Conservation (phyloP, 2,113 vertebrate species). For the Alligator mississippiensis region DNA sequence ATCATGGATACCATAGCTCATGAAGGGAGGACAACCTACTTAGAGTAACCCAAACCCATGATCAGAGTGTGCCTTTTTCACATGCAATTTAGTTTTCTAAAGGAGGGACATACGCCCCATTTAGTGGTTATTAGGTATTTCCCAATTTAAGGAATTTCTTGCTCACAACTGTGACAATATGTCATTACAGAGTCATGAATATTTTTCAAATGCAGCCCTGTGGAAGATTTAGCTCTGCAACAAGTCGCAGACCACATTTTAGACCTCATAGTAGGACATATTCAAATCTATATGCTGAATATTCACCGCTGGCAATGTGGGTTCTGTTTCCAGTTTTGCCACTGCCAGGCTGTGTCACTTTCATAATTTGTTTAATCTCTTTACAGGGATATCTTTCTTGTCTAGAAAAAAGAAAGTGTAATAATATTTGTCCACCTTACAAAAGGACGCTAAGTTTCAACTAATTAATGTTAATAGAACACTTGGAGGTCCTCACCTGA, state of each 20-base stretch:
- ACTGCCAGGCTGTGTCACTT: background rate
- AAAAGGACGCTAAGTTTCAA: background rate
- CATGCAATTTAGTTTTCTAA: background rate
- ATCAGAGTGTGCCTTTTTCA: background rate
- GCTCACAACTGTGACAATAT: background rate
- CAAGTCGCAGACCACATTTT: too few relatives aligned
- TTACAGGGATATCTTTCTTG: background rate
- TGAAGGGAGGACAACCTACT: background rate
- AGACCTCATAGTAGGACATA: too few relatives aligned
- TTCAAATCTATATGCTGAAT: too few relatives aligned
- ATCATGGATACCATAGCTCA: background rate
- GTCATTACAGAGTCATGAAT: background rate
- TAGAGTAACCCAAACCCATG: background rate
- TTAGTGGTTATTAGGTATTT: background rate
- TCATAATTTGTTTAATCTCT: background rate
- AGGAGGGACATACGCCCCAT: background rate
- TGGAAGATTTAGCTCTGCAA: too few relatives aligned
- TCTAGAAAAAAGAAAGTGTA: background rate
- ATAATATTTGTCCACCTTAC: background rate
- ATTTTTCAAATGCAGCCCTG: too few relatives aligned
- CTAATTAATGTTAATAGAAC: slow-evolving; percentile 4
- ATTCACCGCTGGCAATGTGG: too few relatives aligned
- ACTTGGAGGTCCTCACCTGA: background rate
- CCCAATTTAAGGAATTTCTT: background rate
- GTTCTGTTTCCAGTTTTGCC: background rate